Base-by-base conservation (phyloP, 2,797 vertebrate species). In the Gymnocypris eckloni region DNA sequence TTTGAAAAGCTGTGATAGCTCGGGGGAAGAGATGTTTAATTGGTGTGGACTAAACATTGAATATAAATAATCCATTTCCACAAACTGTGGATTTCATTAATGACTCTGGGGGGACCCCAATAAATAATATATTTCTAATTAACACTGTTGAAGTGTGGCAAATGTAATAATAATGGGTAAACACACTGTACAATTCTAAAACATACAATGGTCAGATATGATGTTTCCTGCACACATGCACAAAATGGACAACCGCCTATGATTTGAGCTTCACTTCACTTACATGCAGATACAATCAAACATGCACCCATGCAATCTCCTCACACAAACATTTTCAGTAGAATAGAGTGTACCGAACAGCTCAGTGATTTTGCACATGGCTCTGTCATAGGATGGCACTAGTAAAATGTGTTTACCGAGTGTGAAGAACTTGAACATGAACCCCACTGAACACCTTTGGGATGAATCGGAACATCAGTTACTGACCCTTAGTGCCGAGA, bases 21-120 rank as follows among this genome's bases (percentile, higher is more conserved):
- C 41, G 45, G 73, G 73, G 79, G 33, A 72, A 69, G 61, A 79
- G 52, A 67, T 41, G 61, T 80, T 80, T 86, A 71, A 88, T 88
- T 90, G 79, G 87, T 87, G 86, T 84, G 69, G 84, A 86, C 84
- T 86, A 86, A 86, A 73, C 73, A 81, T 8, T 70, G 83, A 73
- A 87, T 73, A 87, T 86, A 78, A 90, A 90, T 86, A 84, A 87
- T 77, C 59, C 13, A 70, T 84, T 89, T 82, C 77, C 81, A 86
- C 81, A 66, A 78, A 85, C 45, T 76, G 80, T 52, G 39, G 48
- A 82, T 79, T 86, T 83, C 83, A 85, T 88, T 71, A 87, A 64
- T 72, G 77, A 89, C 66, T 52, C 67, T 37, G 39, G 48, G 56
- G 75, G 37, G 73, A 88, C 81, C 73, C 56, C 56, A 72, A 71